Conservation (phyloP, 2,113 vertebrate genomes). For the Mesitornis unicolor region DNA sequence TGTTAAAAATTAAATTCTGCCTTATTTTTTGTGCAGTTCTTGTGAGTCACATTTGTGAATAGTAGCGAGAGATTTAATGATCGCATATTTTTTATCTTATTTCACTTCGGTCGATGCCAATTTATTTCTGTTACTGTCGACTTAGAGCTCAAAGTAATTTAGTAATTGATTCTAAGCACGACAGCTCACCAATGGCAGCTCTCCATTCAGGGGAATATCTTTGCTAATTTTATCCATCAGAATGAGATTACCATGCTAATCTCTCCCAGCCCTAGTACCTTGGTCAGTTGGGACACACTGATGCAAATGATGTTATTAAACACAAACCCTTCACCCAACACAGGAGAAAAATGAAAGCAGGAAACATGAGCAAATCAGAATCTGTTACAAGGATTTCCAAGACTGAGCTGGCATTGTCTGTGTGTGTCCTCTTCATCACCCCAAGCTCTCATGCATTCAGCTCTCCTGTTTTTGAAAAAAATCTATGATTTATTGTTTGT, state of each 20-base stretch:
- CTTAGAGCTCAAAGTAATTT: conserved; percentile 99
- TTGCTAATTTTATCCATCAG: conserved; percentile 98
- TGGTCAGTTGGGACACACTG: conserved; percentile 88
- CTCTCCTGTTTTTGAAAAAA: not conserved
- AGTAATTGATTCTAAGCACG: conserved; percentile 99
- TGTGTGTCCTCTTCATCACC: not conserved
- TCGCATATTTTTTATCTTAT: conserved; percentile 98
- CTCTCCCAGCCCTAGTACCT: conserved; percentile 78
- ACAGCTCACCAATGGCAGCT: conserved; percentile 88
- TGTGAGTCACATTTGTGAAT: conserved; percentile 97
- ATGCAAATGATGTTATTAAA: conserved; percentile 83
- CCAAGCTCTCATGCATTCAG: not conserved
- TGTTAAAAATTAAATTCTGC: conserved; percentile 99
- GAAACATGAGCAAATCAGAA: conserved; percentile 40
- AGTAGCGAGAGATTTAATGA: conserved; percentile 99
- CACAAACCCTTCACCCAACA: conserved; percentile 68
- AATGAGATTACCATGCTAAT: conserved; percentile 99
- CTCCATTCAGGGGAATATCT: conserved; percentile 94
- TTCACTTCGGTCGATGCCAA: conserved; percentile 96
- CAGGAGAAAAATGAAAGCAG: conserved; percentile 57
- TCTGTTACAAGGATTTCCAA: conserved; percentile 42
- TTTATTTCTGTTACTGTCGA: conserved; percentile 99
- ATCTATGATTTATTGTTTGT: not conserved
- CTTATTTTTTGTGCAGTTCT: conserved; percentile 96
- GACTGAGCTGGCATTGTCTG: conserved; percentile 24